These are phyloP conservation scores for Andrena bucephala DNA, from an alignment of 2,888 invertebrate species.

Conservation along the genomic window DNA sequence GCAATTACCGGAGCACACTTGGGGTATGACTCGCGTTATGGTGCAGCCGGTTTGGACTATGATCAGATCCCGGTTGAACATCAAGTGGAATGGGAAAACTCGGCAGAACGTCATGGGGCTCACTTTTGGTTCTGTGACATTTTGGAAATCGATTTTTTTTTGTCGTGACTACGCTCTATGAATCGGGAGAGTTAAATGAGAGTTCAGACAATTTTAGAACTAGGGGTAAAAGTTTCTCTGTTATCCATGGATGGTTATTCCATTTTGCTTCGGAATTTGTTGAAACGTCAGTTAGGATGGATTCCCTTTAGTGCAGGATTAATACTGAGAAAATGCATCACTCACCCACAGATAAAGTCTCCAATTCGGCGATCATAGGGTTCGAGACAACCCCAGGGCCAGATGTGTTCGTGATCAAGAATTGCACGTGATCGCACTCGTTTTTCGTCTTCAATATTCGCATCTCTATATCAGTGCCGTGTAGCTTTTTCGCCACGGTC, in stretches of 20 bases:
- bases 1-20: slow-evolving; percentile 86
- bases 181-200: neutral
- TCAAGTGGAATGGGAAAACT: slow-evolving; percentile 98
- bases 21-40: slow-evolving; percentile 93
- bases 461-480: slow-evolving; percentile 96
- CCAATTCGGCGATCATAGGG: slow-evolving; percentile 91
- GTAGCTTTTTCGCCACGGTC: slow-evolving; percentile 97
- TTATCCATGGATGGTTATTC: no score
- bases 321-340: slow-evolving; percentile 36
- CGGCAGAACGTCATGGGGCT: slow-evolving; percentile 96
- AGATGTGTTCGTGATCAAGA: slow-evolving; percentile 94
- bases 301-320: neutral
- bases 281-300: no score
- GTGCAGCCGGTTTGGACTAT: slow-evolving; percentile 96
- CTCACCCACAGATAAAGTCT: slow-evolving; percentile 90
- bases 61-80: slow-evolving; percentile 95
- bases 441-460: slow-evolving; percentile 95
- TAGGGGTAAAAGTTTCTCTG: no score
- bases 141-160: neutral
- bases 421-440: slow-evolving; percentile 96
- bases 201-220: neutral
- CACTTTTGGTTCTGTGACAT: slow-evolving; percentile 91
- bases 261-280: no score
- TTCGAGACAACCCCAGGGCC: slow-evolving; percentile 88
- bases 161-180: neutral